These are phyloP conservation scores for Phytoseiulus persimilis DNA, from an alignment of 2,888 invertebrate genomes.

Conservation along the genomic window DNA sequence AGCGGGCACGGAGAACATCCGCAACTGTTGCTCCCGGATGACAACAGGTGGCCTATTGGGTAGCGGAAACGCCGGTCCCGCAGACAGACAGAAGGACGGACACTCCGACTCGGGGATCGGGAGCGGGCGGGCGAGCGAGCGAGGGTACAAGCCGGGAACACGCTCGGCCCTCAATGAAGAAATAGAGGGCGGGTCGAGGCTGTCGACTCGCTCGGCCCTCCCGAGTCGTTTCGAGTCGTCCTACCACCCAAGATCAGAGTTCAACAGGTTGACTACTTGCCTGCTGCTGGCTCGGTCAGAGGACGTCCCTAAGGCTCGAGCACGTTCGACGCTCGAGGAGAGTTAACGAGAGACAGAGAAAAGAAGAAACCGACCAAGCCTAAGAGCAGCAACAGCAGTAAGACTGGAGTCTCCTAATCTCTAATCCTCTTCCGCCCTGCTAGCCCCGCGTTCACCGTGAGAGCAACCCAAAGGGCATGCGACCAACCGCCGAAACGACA, in stretches of 20 bases:
- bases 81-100: too few species aligned
- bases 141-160: not conserved
- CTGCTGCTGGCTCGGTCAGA: not conserved
- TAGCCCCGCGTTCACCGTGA: not conserved
- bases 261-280: conserved; percentile 5
- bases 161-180: not conserved
- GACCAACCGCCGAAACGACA: not conserved
- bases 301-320: not conserved
- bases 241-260: not conserved
- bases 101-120: not conserved
- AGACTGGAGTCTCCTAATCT: not conserved
- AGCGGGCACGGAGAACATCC: not conserved
- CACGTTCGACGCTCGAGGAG: not conserved
- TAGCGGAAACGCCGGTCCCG: not conserved
- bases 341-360: not conserved
- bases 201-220: not conserved
- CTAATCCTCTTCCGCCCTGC: not conserved
- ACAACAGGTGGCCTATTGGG: not conserved
- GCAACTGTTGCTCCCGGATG: not conserved
- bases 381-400: not conserved
- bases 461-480: not conserved
- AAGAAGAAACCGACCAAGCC: not conserved
- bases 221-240: not conserved
- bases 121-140: not conserved
- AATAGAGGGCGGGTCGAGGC: not conserved